These are phyloP conservation scores for Scaptomyza cyrtandrae DNA, from an alignment of 2,888 invertebrate species.

Conservation along the genomic window DNA sequence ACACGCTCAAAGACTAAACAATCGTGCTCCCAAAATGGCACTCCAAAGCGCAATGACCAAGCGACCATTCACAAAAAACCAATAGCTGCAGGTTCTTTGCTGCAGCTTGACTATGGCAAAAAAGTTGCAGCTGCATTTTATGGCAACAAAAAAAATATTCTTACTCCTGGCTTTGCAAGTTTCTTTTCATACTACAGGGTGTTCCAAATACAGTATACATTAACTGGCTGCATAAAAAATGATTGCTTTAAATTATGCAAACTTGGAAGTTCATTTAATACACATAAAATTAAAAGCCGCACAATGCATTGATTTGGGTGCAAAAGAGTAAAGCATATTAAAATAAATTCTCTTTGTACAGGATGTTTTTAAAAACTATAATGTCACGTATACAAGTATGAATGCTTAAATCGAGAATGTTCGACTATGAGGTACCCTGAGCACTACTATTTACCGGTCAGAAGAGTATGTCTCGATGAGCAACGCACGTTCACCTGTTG, in stretches of 20 bases:
- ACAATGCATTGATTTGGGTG: background rate
- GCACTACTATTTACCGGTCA: no score
- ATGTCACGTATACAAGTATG: no score
- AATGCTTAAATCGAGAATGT: no score
- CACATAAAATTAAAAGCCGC: background rate
- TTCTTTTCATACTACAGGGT: constrained; percentile 48
- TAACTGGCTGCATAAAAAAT: no score
- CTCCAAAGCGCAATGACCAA: constrained; percentile 58
- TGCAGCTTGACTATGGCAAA: constrained; percentile 39
- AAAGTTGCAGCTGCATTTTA: constrained; percentile 74
- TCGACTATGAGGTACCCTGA: no score
- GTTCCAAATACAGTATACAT: background rate
- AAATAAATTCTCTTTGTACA: no score
- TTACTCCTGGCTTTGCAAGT: constrained; percentile 36
- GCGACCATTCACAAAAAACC: constrained; percentile 59
- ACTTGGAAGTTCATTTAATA: background rate
- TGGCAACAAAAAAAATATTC: constrained; percentile 49
- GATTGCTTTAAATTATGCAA: background rate
- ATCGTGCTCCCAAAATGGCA: constrained; percentile 11
- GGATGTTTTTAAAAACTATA: no score
- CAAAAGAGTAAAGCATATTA: no score
- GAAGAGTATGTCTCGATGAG: no score
- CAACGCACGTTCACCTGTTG: no score
- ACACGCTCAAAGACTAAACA: background rate
- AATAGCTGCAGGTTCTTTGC: constrained; percentile 62